Evolutionary conservation across 2,888 invertebrate species (phyloP), one percentile per base, ranked within the genome.

Genomic region (Sicus ferrugineus): DNA sequence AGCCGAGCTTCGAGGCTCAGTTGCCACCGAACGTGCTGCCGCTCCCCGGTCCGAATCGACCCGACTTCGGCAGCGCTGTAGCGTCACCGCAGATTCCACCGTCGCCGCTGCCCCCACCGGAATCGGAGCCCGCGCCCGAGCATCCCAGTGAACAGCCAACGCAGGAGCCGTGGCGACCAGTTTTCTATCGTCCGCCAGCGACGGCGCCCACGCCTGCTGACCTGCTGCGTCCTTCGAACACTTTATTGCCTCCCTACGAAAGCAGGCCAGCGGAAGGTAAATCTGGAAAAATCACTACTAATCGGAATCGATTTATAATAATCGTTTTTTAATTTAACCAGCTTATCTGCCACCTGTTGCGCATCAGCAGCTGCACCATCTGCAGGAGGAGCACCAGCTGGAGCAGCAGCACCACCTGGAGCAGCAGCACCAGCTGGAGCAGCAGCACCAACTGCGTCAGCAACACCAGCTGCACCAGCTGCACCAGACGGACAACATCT

Each of bases 71-170:
- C 54, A 81, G 81, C 9, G 81, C 81, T 0, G 81, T 80, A 59
- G 84, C 81, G 9, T 73, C 81, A 1, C 83, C 83, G 9, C 83
- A 83, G 71, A 83, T 83, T 69, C 81, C 82, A 28, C 65, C 69
- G 19, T 46, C 70, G 1, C 76, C 75, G 0, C 65, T 69, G 0
- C 74, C 76, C 16, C 70, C 74, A 5, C 73, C 73, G 16, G 71
- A 73, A 2, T 73, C 74, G 6, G 65, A 74, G 11, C 76, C 73
- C 7, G 73, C 75, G 21, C 70, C 73, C 2, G 74, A 77, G 5
- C 62, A 73, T 14, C 75, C 74, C 19, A 14, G 70, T 3, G 61
- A 26, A 2, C 72, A 74, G 52, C 75, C 76, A 16, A 73, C 74
- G 0, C 78, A 80, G 54, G 74, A 78, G 62, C 82, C 82, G 0